A percentile compares a stretch with the other conserved stretches of the same genome.
Evolutionary conservation across 2,888 invertebrate genomes (phyloP).

Genomic region (Andrena dorsata): DNA sequence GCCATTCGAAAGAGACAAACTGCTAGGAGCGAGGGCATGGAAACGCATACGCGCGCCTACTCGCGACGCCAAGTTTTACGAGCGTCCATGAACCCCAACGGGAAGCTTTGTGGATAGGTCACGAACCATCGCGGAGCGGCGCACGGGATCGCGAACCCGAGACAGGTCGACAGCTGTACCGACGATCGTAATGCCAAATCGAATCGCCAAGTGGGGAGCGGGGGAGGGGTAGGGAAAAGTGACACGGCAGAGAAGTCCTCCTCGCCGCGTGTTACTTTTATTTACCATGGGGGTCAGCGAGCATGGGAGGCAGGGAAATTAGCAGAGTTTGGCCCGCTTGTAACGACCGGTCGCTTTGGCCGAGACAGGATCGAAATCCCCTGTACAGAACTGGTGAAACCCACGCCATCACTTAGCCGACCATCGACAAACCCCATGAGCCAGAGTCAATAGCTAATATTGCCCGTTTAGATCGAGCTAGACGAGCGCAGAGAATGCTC

Average conservation of each 20-base stretch:
- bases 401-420: constrained; percentile 58
- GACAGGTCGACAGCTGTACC: constrained; percentile 66
- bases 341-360: constrained; percentile 17
- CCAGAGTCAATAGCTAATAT: constrained; percentile 77
- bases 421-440: constrained; percentile 63
- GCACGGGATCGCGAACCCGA: constrained; percentile 41
- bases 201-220: neutral
- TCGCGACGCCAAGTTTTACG: constrained; percentile 62
- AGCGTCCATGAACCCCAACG: constrained; percentile 65
- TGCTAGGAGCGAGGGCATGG: constrained; percentile 48
- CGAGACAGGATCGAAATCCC: constrained; percentile 43
- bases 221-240: neutral
- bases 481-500: constrained; percentile 67
- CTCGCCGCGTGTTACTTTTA: neutral
- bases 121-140: constrained; percentile 49
- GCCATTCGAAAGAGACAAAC: constrained; percentile 54
- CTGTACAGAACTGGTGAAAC: constrained; percentile 24
- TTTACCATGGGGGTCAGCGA: constrained; percentile 16
- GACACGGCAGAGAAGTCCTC: neutral
- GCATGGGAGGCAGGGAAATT: constrained; percentile 30
- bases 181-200: constrained; percentile 49
- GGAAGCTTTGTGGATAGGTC: constrained; percentile 65
- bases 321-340: constrained; percentile 21
- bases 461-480: constrained; percentile 69
- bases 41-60: constrained; percentile 52